These are phyloP conservation scores for Arothron firmamentum DNA, from an alignment of 2,113 vertebrate species.

Conservation along the genomic window DNA sequence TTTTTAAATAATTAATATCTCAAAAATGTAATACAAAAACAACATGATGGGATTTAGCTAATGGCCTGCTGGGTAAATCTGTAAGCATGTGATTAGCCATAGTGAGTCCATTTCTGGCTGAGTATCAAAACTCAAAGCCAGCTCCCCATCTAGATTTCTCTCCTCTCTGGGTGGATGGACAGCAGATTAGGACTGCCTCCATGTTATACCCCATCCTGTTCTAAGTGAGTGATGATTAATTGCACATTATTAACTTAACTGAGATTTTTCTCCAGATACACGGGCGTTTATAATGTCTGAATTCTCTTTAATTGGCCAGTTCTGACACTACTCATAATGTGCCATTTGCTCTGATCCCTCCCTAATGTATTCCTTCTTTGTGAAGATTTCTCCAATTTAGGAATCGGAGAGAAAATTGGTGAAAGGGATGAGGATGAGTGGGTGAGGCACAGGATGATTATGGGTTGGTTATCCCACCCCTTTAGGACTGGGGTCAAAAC, in stretches of 20 bases:
- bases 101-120: slow-evolving; percentile 21
- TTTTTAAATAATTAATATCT: no score
- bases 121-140: slow-evolving; percentile 29
- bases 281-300: slow-evolving; percentile 66
- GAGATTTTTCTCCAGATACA: slow-evolving; percentile 71
- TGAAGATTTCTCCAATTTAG: no score
- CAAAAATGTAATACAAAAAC: no score
- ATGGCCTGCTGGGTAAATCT: slow-evolving; percentile 16
- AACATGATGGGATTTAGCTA: slow-evolving; percentile 1
- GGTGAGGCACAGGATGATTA: slow-evolving; percentile 32
- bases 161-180: slow-evolving; percentile 39
- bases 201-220: slow-evolving; percentile 40
- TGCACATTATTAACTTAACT: slow-evolving; percentile 71
- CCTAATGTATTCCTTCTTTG: slow-evolving; percentile 56
- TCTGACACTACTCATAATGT: slow-evolving; percentile 72
- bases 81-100: slow-evolving; percentile 5
- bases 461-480: slow-evolving; percentile 34
- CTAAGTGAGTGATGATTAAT: slow-evolving; percentile 77
- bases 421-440: slow-evolving; percentile 23
- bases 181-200: slow-evolving; percentile 51
- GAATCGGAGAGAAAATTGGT: slow-evolving; percentile 37
- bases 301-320: slow-evolving; percentile 73
- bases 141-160: slow-evolving; percentile 31
- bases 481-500: slow-evolving; percentile 23
- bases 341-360: slow-evolving; percentile 65